These are phyloP conservation scores for Rugalucina vietnamica DNA, from an alignment of 2,888 invertebrate species.

Conservation along the genomic window DNA sequence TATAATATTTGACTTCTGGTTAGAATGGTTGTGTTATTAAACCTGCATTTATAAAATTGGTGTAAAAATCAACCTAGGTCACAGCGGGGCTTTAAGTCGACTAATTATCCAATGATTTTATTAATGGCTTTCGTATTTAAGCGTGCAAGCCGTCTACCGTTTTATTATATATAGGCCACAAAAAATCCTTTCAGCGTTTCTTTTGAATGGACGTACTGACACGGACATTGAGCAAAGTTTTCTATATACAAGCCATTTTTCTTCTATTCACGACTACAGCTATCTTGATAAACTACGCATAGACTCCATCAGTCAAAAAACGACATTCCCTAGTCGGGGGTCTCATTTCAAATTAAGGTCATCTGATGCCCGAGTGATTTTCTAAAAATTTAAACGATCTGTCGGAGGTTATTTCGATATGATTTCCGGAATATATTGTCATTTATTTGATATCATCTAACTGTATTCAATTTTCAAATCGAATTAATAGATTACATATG, in stretches of 20 bases:
- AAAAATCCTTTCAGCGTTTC: conserved; percentile 11
- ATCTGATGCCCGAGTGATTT: conserved; percentile 24
- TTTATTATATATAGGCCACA: background rate
- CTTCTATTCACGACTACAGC: background rate
- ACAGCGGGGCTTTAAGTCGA: background rate
- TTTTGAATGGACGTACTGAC: background rate
- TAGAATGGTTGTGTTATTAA: background rate
- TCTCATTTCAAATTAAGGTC: conserved; percentile 26
- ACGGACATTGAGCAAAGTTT: background rate
- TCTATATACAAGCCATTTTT: conserved; percentile 4
- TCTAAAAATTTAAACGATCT: conserved; percentile 30
- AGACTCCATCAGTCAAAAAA: conserved; percentile 13
- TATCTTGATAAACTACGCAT: conserved; percentile 7
- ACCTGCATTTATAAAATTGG: background rate
- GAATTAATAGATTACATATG: background rate
- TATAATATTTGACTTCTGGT: conserved; percentile 3
- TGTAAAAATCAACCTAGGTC: conserved; percentile 9
- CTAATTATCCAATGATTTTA: conserved; percentile 10
- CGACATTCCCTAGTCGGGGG: conserved; percentile 12
- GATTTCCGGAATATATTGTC: conserved; percentile 10
- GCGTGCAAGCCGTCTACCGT: background rate
- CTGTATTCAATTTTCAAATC: background rate
- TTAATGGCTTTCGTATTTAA: background rate
- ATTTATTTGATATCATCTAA: background rate
- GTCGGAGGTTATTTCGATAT: conserved; percentile 16